Conservation (phyloP, 2,888 invertebrate species). For the Lamellibrachia satsuma region DNA sequence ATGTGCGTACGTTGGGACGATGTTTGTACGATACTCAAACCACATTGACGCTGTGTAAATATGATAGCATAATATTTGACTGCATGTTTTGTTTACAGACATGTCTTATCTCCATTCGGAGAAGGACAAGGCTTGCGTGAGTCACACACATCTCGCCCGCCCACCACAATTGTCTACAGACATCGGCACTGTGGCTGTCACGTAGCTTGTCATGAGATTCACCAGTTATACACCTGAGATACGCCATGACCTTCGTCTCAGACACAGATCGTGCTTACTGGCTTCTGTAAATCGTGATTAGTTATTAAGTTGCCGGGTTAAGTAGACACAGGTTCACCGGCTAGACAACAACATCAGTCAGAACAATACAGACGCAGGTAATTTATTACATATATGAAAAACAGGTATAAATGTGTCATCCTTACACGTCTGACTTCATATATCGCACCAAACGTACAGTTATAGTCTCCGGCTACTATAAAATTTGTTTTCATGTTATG, state of each 20-base stretch:
- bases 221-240: neutral
- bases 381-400: no score
- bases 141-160: neutral
- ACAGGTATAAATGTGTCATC: no score
- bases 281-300: neutral
- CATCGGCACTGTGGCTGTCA: no score
- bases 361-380: neutral
- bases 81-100: conserved; percentile 1
- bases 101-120: neutral
- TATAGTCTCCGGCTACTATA: neutral
- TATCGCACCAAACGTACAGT: neutral
- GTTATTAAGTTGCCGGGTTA: neutral
- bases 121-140: neutral
- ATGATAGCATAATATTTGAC: neutral
- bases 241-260: neutral
- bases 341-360: neutral
- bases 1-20: neutral
- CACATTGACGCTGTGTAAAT: neutral
- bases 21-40: neutral
- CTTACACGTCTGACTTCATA: neutral
- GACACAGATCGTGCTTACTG: neutral
- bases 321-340: neutral
- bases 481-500: neutral
- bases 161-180: neutral
- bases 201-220: no score